phyloP scores from a whole-genome alignment of 2,888 invertebrate genomes.

The Hoplodrina blanda region DNA sequence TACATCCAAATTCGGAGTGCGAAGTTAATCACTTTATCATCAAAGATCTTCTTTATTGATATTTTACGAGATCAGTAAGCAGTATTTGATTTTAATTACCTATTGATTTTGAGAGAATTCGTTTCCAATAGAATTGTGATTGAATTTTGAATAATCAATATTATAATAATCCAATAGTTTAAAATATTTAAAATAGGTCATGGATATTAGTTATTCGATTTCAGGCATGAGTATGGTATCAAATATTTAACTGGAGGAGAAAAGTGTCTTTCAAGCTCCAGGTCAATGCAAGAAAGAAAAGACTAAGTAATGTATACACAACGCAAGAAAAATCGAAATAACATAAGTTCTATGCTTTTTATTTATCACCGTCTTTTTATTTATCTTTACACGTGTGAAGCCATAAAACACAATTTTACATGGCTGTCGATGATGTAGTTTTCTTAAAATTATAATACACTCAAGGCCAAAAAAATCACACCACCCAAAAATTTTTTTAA shows the following conservation, averaged over 20 bases:
- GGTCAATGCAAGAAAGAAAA: too few species aligned
- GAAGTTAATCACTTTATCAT: slow-evolving; percentile 25
- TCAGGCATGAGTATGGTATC: too few species aligned
- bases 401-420: slow-evolving; percentile 30
- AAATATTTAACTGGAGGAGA: too few species aligned
- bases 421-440: slow-evolving; percentile 18
- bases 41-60: not conserved
- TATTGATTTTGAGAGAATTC: too few species aligned
- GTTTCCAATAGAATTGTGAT: not conserved
- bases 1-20: slow-evolving; percentile 12
- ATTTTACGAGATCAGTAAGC: slow-evolving; percentile 21
- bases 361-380: slow-evolving; percentile 12
- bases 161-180: too few species aligned
- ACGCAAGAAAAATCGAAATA: too few species aligned
- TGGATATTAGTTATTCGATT: not conserved
- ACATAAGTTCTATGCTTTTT: not conserved
- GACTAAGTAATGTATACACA: too few species aligned
- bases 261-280: too few species aligned
- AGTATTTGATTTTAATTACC: slow-evolving; percentile 12
- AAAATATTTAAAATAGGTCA: too few species aligned
- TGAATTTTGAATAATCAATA: not conserved
- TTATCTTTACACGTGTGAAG: slow-evolving; percentile 13
- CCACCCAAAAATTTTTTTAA: too few species aligned
- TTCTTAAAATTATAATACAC: not conserved
- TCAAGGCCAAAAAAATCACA: too few species aligned